phyloP scores from a whole-genome alignment of 2,888 invertebrate genomes.

The Agonopterix alstromeriana region DNA sequence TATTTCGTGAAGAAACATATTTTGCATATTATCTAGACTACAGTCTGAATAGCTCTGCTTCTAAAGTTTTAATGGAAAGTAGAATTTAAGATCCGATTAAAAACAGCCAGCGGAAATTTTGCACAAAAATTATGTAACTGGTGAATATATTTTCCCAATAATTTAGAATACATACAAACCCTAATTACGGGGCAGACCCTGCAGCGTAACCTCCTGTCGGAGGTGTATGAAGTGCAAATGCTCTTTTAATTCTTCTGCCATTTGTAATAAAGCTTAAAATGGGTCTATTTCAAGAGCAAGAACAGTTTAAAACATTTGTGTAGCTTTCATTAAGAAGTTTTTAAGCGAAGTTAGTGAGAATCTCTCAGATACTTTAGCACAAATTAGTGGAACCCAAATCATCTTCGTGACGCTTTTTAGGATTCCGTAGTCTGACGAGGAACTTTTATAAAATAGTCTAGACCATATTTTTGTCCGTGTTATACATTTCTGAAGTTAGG shows the following conservation, averaged over 20 bases:
- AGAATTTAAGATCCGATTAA: conserved; percentile 1
- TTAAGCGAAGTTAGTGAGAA: conserved; percentile 9
- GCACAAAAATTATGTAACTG: no score
- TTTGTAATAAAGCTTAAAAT: conserved; percentile 1
- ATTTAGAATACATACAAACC: no score
- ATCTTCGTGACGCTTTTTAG: no score
- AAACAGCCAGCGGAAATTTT: no score
- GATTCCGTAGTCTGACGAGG: no score
- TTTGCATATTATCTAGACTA: conserved; percentile 5
- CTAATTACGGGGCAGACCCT: no score
- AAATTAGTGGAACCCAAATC: not conserved
- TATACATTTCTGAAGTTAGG: no score
- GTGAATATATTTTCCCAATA: no score
- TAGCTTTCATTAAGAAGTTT: conserved; percentile 17
- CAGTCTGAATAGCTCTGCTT: conserved; percentile 1
- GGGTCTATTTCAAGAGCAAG: not conserved
- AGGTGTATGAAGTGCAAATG: not conserved
- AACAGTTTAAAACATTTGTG: conserved; percentile 8
- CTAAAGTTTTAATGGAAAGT: conserved; percentile 4
- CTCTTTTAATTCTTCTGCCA: conserved; percentile 1
- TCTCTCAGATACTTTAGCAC: conserved; percentile 3
- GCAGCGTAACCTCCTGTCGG: no score
- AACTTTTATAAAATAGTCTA: no score
- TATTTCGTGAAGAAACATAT: conserved; percentile 4
- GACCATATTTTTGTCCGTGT: no score